Conservation (phyloP, 2,797 vertebrate genomes). For the Tauraco hartlaubi region DNA sequence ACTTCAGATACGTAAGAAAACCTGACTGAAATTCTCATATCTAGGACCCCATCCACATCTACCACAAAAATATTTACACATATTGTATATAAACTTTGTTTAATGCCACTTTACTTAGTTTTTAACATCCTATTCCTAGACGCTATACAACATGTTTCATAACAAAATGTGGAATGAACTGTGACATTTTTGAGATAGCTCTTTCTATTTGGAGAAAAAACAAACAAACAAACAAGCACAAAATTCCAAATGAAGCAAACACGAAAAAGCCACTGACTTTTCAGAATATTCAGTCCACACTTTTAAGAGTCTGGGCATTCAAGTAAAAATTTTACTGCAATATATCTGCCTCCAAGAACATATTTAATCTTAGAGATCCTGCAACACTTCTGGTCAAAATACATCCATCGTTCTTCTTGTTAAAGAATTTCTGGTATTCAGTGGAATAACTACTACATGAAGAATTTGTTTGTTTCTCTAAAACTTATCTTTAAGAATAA, state of each 20-base stretch:
- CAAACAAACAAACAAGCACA: background rate
- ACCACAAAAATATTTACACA: background rate
- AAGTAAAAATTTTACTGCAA: background rate
- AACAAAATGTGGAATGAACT: rapidly evolving
- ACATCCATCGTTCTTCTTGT: background rate
- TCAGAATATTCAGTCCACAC: background rate
- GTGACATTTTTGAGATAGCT: background rate
- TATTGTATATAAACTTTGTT: background rate
- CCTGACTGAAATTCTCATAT: background rate
- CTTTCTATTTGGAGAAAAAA: background rate
- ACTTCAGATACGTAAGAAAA: background rate
- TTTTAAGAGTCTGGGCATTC: background rate
- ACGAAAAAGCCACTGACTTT: background rate
- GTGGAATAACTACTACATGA: background rate
- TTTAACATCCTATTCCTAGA: background rate
- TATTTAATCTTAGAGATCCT: background rate
- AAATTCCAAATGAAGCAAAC: background rate
- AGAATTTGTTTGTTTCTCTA: background rate
- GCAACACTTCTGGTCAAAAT: background rate
- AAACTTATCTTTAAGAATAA: background rate
- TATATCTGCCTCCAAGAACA: background rate
- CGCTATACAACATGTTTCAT: background rate
- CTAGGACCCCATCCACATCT: background rate
- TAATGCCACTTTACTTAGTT: background rate
- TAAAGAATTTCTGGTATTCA: background rate